Conservation (phyloP, 1,140 invertebrate species). For the Drosophila nigromelanica region DNA sequence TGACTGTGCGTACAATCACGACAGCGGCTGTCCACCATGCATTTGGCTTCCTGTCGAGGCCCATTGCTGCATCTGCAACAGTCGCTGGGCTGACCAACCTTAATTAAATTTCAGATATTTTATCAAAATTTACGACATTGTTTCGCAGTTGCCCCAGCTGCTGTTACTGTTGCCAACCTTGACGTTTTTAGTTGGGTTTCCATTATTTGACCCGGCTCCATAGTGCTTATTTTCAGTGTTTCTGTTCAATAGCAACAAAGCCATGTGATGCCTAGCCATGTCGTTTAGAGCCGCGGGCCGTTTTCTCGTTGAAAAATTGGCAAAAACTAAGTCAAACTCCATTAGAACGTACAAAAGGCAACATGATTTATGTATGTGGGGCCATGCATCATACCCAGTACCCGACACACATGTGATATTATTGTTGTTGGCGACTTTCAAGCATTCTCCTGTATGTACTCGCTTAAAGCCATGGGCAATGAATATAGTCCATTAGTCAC, state of each 20-base stretch:
- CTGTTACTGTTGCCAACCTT: background rate
- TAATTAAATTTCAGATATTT: conserved; percentile 80
- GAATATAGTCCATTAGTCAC: background rate
- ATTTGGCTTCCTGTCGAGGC: conserved; percentile 37
- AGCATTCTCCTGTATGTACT: conserved; percentile 9
- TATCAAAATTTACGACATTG: conserved; percentile 70
- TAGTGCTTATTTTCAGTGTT: conserved; percentile 17
- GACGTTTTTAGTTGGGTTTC: conserved; percentile 18
- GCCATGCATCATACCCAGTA: conserved; percentile 61
- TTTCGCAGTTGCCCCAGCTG: background rate
- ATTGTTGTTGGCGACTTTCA: conserved; percentile 39
- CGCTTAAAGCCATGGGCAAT: conserved; percentile 4
- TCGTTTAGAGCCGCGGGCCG: conserved; percentile 59
- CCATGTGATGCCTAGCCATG: conserved; percentile 34
- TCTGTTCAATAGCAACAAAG: conserved; percentile 56
- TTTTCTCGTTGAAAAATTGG: conserved; percentile 57
- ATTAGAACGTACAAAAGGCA: conserved; percentile 58
- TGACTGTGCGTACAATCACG: conserved; percentile 24
- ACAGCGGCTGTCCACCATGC: conserved; percentile 19
- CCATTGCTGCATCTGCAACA: conserved; percentile 55
- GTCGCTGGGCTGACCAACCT: conserved; percentile 23
- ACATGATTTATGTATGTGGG: conserved; percentile 67
- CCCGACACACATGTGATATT: conserved; percentile 19
- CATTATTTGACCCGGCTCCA: conserved; percentile 32
- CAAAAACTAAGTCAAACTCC: conserved; percentile 71